These are phyloP conservation scores for Synanthedon myopaeformis DNA, from an alignment of 2,888 invertebrate genomes.

Conservation along the genomic window DNA sequence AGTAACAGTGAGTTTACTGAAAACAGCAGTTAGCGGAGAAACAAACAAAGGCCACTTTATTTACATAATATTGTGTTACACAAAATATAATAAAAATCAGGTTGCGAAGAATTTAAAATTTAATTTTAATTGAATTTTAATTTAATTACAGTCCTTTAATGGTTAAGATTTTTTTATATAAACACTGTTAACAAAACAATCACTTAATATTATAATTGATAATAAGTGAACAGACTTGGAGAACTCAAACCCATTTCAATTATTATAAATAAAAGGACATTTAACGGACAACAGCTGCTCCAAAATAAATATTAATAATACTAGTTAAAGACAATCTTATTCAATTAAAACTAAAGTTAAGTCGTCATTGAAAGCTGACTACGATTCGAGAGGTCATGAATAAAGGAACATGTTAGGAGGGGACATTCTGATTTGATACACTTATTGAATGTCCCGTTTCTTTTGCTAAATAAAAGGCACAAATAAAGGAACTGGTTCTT, in stretches of 20 bases:
- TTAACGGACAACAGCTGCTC: background rate
- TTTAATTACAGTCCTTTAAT: too few relatives aligned
- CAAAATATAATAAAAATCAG: too few relatives aligned
- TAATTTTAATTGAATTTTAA: too few relatives aligned
- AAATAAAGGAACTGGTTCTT: conserved; percentile 62
- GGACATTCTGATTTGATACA: conserved; percentile 66
- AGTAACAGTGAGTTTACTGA: too few relatives aligned
- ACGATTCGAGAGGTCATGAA: conserved; percentile 50
- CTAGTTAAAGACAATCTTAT: conserved; percentile 30
- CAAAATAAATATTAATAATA: background rate
- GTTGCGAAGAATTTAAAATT: too few relatives aligned
- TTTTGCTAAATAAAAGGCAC: conserved; percentile 42
- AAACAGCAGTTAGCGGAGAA: too few relatives aligned
- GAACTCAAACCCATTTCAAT: background rate
- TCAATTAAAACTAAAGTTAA: conserved; percentile 57
- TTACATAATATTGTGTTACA: too few relatives aligned
- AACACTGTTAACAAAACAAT: too few relatives aligned
- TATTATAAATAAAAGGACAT: background rate
- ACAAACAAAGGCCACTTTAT: too few relatives aligned
- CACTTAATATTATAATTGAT: too few relatives aligned
- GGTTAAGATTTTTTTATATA: too few relatives aligned
- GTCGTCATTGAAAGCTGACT: conserved; percentile 27
- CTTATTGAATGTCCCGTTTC: conserved; percentile 57
- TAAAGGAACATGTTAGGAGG: conserved; percentile 42
- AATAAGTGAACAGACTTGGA: too few relatives aligned